Conservation (phyloP, 2,888 invertebrate genomes). For the Thalpophila matura region DNA sequence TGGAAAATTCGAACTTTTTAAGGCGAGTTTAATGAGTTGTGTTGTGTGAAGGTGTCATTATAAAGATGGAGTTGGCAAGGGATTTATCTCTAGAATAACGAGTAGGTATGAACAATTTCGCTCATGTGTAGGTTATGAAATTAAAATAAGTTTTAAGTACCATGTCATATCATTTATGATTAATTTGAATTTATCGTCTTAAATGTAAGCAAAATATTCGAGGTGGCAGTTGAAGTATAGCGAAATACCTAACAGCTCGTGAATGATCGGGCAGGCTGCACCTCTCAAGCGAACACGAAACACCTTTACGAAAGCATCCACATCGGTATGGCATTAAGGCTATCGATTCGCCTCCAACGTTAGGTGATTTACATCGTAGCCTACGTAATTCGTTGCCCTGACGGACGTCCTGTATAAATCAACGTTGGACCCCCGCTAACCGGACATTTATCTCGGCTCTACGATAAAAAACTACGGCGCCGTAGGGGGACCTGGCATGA, state of each 20-base stretch:
- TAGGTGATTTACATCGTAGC: constrained; percentile 88
- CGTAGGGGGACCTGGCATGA: constrained; percentile 68
- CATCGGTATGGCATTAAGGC: constrained; percentile 76
- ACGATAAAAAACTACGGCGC: constrained; percentile 82
- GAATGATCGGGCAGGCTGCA: neutral
- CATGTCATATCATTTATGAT: too few relatives aligned
- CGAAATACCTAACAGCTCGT: neutral
- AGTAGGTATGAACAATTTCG: too few relatives aligned
- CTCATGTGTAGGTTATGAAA: too few relatives aligned
- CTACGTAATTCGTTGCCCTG: constrained; percentile 88
- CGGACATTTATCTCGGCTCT: constrained; percentile 87
- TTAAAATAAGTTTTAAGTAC: too few relatives aligned
- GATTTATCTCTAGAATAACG: neutral
- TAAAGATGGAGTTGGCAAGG: neutral
- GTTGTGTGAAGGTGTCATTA: constrained; percentile 16
- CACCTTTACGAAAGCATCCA: constrained; percentile 53
- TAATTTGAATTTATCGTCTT: neutral
- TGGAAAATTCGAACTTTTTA: constrained; percentile 45
- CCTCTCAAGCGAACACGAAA: constrained; percentile 22
- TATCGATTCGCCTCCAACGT: constrained; percentile 79
- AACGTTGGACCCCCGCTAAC: constrained; percentile 89
- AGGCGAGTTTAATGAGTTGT: constrained; percentile 34
- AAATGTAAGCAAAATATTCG: too few relatives aligned
- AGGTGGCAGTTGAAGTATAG: too few relatives aligned
- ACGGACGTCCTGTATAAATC: constrained; percentile 88